Base-by-base conservation (phyloP, 2,888 invertebrate species). In the Abrostola tripartita region DNA sequence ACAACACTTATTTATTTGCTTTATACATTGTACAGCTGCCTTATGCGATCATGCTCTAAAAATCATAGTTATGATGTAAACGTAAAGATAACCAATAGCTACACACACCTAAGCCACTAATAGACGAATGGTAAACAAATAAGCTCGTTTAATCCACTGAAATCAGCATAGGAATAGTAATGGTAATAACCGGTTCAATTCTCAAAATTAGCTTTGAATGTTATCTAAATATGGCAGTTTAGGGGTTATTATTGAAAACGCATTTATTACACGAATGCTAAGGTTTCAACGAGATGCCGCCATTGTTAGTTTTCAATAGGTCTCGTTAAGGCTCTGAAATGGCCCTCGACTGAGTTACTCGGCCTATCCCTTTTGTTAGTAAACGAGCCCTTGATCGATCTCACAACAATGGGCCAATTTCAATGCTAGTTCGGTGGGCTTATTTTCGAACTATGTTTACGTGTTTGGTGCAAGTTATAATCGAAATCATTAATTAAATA, bases 371-470 rank as follows among this genome's bases (percentile, higher is more conserved):
- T 87, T 90, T 93, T 92, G 92, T 93, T 90, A 85, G 86, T 81
- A 88, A 90, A 90, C 90, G 90, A 90, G 87, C 86, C 85, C 86
- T 88, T 89, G 92, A 92, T 92, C 91, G 92, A 90, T 89, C 82
- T 85, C 74, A 84, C 83, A 86, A 92, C 92, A 92, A 92, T 92
- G 78, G 88, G 72, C 88, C 89, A 90, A 92, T 92, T 91, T 89
- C 89, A 89, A 90, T 90, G 86, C 86, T 84, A 86, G 88, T 85
- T 86, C 77, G 61, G 76, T 65, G 58, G 76, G 84, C 79, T 84
- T 85, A 85, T 83, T 83, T 82, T 78, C 72, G 67, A 79, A 81
- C 75, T 81, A 77, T 79, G 76, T 82, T 84, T 78, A 71, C 73
- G 56, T 47, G 71, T 73, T 69, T 73, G 78, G 76, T 72, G 51